Evolutionary conservation across 2,113 vertebrate species (phyloP).

Genomic region (Menidia beryllina): DNA sequence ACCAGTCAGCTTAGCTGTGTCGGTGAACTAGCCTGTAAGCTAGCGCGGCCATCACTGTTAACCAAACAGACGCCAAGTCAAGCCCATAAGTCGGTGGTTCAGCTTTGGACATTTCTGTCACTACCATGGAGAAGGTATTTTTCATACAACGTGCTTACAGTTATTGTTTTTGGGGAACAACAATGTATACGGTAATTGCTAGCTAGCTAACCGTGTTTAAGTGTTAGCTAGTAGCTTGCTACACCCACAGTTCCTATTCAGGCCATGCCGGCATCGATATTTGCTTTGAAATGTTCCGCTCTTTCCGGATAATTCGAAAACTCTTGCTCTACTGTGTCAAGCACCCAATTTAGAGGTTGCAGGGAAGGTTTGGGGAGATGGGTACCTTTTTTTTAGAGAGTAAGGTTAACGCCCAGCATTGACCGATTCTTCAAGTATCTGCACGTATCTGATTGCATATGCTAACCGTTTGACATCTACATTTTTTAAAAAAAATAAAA

Average conservation of each 20-base stretch:
- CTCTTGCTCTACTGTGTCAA: neutral
- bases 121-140: constrained; percentile 75
- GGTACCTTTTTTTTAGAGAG: neutral
- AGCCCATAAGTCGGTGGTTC: constrained; percentile 21
- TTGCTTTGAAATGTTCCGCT: constrained; percentile 5
- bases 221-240: constrained; percentile 41
- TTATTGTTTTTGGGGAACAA: neutral
- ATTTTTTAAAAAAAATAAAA: neutral
- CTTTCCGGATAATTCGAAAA: neutral
- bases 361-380: neutral
- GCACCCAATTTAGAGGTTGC: neutral
- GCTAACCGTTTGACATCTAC: neutral
- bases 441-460: neutral
- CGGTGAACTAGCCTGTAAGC: constrained; percentile 43
- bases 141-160: neutral
- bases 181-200: neutral
- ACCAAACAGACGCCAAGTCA: constrained; percentile 17
- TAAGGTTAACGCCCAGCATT: constrained; percentile 47
- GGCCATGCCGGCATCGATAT: constrained; percentile 43
- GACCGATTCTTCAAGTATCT: neutral
- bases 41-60: constrained; percentile 53
- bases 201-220: constrained; percentile 11
- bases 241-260: constrained; percentile 54
- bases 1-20: constrained; percentile 21
- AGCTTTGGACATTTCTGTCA: constrained; percentile 18